Percentiles rank a stretch among this genome's conserved stretches.
These are phyloP conservation scores for Catharus bicknelli DNA, from an alignment of 2,113 vertebrate species.

Conservation along the genomic window DNA sequence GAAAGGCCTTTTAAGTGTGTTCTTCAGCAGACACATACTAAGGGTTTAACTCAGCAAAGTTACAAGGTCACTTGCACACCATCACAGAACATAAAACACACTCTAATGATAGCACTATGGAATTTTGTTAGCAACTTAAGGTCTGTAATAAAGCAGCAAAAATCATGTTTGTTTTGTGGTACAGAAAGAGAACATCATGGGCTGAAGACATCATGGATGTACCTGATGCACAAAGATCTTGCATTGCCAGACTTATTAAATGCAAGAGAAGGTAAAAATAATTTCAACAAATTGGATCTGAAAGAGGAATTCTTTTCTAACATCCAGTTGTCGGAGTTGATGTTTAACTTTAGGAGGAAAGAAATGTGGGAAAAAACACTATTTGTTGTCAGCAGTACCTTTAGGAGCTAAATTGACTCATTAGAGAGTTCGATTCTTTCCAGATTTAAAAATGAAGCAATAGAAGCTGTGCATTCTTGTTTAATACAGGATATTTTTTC, in stretches of 20 bases:
- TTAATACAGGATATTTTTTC: not conserved
- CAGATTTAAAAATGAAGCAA: not conserved
- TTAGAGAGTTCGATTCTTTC: not conserved
- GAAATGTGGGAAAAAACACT: not conserved
- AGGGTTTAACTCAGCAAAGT: not conserved
- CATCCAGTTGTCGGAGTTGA: not conserved
- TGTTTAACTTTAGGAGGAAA: not conserved
- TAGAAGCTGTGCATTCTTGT: not conserved
- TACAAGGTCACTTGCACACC: not conserved
- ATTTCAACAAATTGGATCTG: not conserved
- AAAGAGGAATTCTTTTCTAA: not conserved
- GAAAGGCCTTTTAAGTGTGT: not conserved
- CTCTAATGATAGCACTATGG: accelerated
- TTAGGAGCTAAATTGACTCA: not conserved
- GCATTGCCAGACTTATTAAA: not conserved
- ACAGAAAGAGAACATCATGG: not conserved
- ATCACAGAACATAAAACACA: not conserved
- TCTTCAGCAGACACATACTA: not conserved
- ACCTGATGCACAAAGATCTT: not conserved
- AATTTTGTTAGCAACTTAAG: not conserved
- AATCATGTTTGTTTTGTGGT: not conserved
- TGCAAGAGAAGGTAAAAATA: not conserved
- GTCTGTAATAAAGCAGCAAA: not conserved
- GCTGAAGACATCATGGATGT: not conserved
- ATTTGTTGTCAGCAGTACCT: not conserved